Base-by-base conservation (phyloP, 2,113 vertebrate genomes). In the Vulpes ferrilata region DNA sequence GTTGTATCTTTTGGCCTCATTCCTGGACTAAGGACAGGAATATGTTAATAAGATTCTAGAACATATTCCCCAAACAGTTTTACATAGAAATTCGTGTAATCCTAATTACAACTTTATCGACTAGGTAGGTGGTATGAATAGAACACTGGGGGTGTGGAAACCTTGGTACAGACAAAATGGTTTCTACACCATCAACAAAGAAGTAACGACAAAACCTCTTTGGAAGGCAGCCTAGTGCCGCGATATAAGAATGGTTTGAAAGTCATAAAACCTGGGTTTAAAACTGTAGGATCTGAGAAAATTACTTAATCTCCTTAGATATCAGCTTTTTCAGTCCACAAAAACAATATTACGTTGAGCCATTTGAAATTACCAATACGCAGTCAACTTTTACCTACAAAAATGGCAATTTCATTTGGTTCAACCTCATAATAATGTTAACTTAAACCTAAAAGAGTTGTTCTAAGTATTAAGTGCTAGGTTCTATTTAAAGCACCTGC, bases 211-310 rank as follows among this genome's bases (percentile, higher is more conserved):
- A 79, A 22, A 43, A 22, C 59, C 30, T 69, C 60, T 95, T 91
- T 76, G 88, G 76, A 90, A 93, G 64, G 22, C 27, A 94, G 53
- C 78, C 64, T 23, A 81, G 64, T 25, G 62, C 1, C 12, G n/a
- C 67, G 74, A n/a, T 78, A 51, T 86, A 85, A 89, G 62, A 89
- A 76, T 80, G 69, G 12, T 59, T 23, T 80, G n/a, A 88, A 80
- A 96, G 43, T 60, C 62, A 83, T 83, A 90, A 97, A 92, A 57
- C 12, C 15, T 79, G 23, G 5, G 60, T 78, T 88, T 95, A 35
- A 96, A 93, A 32, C 55, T 91, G 11, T 27, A 76, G 27, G 35
- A 81, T 74, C 64, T 96, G 11, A 16, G 64, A 43, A 96, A 84
- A 90, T 65, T 65, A 55, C 35, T 92, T 85, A 51, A 59, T 86